Evolutionary conservation across 2,888 invertebrate genomes (phyloP).

Genomic region (Leptinotarsa haldemani): DNA sequence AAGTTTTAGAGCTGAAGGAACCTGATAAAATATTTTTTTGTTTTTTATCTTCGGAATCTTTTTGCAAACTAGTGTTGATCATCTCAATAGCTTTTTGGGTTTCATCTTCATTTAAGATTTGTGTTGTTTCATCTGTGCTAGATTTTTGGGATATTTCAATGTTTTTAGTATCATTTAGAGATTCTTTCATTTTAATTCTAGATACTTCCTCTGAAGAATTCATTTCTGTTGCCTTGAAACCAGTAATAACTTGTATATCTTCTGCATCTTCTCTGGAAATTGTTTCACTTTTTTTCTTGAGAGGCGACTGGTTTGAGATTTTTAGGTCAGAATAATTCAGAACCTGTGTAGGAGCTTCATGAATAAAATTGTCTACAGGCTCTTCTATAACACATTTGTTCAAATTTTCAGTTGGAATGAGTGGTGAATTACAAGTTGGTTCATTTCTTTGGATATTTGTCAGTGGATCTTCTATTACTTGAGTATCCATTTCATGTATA

Average conservation of each 20-base stretch:
- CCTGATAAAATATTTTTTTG: neutral
- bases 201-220: neutral
- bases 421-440: neutral
- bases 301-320: neutral
- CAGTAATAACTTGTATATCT: neutral
- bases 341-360: constrained; percentile 41
- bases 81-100: neutral
- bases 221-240: neutral
- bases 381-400: constrained; percentile 14
- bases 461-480: constrained; percentile 33
- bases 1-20: neutral
- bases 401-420: neutral
- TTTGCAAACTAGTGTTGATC: neutral
- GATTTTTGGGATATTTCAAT: neutral
- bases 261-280: neutral
- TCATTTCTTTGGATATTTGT: constrained; percentile 1
- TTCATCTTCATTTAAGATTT: constrained; percentile 13
- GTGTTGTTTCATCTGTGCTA: neutral
- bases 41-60: neutral
- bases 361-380: constrained; percentile 26
- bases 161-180: neutral
- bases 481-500: constrained; percentile 45
- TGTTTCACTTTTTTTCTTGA: neutral
- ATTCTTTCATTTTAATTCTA: neutral
- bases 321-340: constrained; percentile 10